Conservation (phyloP, 2,113 vertebrate species). For the Galeopterus variegatus region DNA sequence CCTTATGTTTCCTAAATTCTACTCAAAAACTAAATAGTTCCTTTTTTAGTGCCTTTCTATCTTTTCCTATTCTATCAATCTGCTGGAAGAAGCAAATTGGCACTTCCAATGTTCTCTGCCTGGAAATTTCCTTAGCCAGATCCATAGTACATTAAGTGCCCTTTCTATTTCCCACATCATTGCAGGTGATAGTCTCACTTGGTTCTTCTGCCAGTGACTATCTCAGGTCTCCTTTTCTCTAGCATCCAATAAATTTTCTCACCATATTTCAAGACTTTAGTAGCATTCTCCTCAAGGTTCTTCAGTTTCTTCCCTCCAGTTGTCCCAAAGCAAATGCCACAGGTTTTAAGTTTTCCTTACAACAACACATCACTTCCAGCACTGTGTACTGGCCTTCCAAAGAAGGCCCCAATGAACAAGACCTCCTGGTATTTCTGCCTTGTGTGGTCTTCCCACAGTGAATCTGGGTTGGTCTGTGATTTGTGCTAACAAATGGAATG, state of each 20-base stretch:
- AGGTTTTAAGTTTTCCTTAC: neutral
- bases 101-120: neutral
- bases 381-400: neutral
- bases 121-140: neutral
- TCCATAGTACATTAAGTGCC: neutral
- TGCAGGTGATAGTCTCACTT: neutral
- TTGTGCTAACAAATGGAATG: neutral
- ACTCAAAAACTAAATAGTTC: neutral
- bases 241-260: neutral
- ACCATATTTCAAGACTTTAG: neutral
- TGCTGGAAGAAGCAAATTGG: neutral
- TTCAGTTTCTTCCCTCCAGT: neutral
- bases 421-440: neutral
- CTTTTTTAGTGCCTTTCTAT: neutral
- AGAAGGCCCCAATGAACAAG: neutral
- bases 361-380: neutral
- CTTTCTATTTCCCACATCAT: too few relatives aligned
- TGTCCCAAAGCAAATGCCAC: neutral
- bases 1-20: neutral
- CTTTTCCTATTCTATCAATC: neutral
- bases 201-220: neutral
- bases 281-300: neutral
- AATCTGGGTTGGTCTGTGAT: neutral
- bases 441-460: neutral
- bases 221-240: neutral